A percentile compares a stretch with the other conserved stretches of the same genome.
Evolutionary conservation across 2,113 vertebrate species (phyloP).

Genomic region (Naja naja): DNA sequence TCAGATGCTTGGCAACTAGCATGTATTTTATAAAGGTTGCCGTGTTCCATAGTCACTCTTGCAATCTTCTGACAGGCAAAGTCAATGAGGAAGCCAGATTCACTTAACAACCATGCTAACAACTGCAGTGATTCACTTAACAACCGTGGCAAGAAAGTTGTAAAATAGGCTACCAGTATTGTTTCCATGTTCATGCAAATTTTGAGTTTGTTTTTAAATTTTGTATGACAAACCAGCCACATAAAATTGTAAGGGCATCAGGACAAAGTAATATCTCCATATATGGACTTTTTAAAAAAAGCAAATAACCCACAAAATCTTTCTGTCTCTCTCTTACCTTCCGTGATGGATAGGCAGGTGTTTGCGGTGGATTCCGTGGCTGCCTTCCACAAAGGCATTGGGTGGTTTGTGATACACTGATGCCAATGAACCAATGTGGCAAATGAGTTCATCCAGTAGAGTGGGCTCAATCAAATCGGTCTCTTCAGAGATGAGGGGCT

Average conservation of each 20-base stretch:
- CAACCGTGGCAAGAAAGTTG: too few species aligned
- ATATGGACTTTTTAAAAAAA: background rate
- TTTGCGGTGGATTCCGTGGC: conserved; percentile 95
- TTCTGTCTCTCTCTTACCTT: conserved; percentile 72
- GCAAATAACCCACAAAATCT: background rate
- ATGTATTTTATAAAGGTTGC: background rate
- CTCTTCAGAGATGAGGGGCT: conserved; percentile 96
- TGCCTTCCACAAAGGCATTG: conserved; percentile 97
- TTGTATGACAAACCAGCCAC: background rate
- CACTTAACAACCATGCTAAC: background rate
- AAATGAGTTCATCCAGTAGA: conserved; percentile 93
- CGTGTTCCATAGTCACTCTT: background rate
- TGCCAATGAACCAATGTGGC: conserved; percentile 95
- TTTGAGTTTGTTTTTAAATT: background rate
- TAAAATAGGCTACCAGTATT: background rate
- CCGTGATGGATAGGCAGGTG: conserved; percentile 97
- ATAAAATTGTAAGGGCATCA: background rate
- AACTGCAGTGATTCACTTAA: background rate
- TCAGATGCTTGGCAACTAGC: background rate
- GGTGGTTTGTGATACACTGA: conserved; percentile 98
- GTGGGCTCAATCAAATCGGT: conserved; percentile 96
- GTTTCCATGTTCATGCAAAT: background rate
- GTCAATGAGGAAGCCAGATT: background rate
- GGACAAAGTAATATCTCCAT: background rate
- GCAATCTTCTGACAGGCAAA: background rate